These are phyloP conservation scores for Nowickia ferox DNA, from an alignment of 2,888 invertebrate species.

Conservation along the genomic window DNA sequence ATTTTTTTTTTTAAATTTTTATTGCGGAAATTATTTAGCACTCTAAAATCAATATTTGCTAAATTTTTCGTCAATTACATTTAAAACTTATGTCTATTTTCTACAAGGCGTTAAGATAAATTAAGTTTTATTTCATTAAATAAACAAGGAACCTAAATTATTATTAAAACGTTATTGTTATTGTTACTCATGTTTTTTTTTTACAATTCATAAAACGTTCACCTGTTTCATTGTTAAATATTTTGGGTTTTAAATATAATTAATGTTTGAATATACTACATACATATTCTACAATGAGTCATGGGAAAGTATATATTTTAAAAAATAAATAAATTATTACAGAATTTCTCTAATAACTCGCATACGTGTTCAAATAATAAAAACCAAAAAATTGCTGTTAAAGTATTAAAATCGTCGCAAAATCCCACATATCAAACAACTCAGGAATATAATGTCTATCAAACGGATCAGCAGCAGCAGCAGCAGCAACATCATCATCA, in stretches of 20 bases:
- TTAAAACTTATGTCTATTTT: background rate
- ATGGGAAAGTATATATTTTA: background rate
- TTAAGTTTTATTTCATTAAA: background rate
- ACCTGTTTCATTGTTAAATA: constrained; percentile 37
- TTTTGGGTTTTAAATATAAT: background rate
- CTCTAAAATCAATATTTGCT: background rate
- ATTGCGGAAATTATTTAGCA: background rate
- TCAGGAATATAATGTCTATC: constrained; percentile 75
- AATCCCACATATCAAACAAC: constrained; percentile 71
- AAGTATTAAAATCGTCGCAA: constrained; percentile 68
- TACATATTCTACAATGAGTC: constrained; percentile 10
- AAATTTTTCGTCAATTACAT: background rate
- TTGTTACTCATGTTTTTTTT: constrained; percentile 19
- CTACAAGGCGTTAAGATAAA: background rate
- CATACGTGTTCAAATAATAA: constrained; percentile 74
- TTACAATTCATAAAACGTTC: background rate
- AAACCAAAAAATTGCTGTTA: constrained; percentile 65
- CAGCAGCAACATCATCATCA: constrained; percentile 12
- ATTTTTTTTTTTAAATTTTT: background rate
- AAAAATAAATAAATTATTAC: constrained; percentile 54
- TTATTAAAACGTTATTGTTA: constrained; percentile 28
- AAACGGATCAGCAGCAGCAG: constrained; percentile 68
- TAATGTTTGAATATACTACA: background rate
- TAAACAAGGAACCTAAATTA: constrained; percentile 12
- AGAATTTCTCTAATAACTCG: constrained; percentile 73